Conservation (phyloP, 2,888 invertebrate species). For the Thecocarcelia acutangulata region DNA sequence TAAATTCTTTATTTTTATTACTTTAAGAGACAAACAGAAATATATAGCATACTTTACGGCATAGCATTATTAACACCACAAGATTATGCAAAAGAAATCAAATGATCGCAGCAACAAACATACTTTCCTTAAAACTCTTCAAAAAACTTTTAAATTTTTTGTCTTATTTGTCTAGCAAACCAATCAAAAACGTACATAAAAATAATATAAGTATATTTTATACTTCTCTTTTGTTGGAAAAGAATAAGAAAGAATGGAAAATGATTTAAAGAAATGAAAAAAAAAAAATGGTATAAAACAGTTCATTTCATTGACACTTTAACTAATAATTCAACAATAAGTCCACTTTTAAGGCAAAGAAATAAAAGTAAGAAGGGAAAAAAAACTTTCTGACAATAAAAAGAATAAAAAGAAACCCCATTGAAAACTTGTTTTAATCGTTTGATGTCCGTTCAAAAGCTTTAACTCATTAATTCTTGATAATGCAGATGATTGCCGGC, state of each 20-base stretch:
- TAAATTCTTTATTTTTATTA: neutral
- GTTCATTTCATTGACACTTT: slow-evolving; percentile 67
- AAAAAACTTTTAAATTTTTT: slow-evolving; percentile 14
- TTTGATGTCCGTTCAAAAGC: slow-evolving; percentile 55
- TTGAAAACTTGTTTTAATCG: slow-evolving; percentile 60
- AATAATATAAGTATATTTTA: slow-evolving; percentile 5
- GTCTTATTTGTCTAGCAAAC: neutral
- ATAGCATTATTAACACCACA: slow-evolving; percentile 21
- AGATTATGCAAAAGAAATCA: slow-evolving; percentile 38
- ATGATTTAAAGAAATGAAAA: slow-evolving; percentile 18
- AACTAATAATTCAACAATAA: slow-evolving; percentile 66
- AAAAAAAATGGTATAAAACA: slow-evolving; percentile 38
- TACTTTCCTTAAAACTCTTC: neutral
- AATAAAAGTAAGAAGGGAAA: no score
- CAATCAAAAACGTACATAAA: slow-evolving; percentile 11
- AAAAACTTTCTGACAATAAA: slow-evolving; percentile 42
- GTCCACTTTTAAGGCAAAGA: slow-evolving; percentile 32
- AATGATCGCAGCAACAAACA: neutral
- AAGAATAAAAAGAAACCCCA: slow-evolving; percentile 6
- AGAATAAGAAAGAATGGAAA: slow-evolving; percentile 1
- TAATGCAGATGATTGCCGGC: slow-evolving; percentile 67
- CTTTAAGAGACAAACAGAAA: neutral
- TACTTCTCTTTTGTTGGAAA: neutral
- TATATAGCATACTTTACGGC: slow-evolving; percentile 35
- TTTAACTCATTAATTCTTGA: slow-evolving; percentile 69